These are phyloP conservation scores for Neodon shergylaensis DNA, from an alignment of 2,113 vertebrate genomes.

Conservation along the genomic window DNA sequence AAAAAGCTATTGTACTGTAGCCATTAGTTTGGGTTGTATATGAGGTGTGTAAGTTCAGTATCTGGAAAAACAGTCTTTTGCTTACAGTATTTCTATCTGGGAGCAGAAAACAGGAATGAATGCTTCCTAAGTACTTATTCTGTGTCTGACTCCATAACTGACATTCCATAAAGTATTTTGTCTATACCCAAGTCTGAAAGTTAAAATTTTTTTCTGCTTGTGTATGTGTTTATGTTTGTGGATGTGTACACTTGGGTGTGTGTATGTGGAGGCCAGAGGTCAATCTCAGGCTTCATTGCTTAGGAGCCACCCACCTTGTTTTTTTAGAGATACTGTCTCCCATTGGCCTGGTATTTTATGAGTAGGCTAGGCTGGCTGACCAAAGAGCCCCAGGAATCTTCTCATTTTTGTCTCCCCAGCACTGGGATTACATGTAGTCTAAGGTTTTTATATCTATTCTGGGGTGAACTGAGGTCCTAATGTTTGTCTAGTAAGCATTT, in stretches of 20 bases:
- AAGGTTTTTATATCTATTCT: not conserved
- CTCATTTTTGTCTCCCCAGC: not conserved
- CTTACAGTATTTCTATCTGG: not conserved
- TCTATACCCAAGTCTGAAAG: not conserved
- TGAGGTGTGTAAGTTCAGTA: conserved; percentile 38
- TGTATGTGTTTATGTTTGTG: not conserved
- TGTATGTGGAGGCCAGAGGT: not conserved
- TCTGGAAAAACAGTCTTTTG: not conserved
- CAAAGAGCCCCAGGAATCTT: not conserved
- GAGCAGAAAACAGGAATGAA: not conserved
- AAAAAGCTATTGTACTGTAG: conserved; percentile 20
- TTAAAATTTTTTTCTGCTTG: not conserved
- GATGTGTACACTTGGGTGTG: not conserved
- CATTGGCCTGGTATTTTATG: not conserved
- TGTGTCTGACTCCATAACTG: not conserved
- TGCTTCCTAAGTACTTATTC: not conserved
- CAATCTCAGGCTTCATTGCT: not conserved
- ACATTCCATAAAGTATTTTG: not conserved
- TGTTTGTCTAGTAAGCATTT: not conserved
- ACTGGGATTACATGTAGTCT: not conserved
- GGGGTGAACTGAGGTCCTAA: not conserved
- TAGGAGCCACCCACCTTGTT: not conserved
- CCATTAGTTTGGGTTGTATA: conserved; percentile 50
- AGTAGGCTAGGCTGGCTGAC: not conserved
- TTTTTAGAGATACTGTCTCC: not conserved